A percentile compares a stretch with the other conserved stretches of the same genome.
These are phyloP conservation scores for Phallusia fumigata DNA, from an alignment of 23 tunicate genomes.

Conservation along the genomic window DNA sequence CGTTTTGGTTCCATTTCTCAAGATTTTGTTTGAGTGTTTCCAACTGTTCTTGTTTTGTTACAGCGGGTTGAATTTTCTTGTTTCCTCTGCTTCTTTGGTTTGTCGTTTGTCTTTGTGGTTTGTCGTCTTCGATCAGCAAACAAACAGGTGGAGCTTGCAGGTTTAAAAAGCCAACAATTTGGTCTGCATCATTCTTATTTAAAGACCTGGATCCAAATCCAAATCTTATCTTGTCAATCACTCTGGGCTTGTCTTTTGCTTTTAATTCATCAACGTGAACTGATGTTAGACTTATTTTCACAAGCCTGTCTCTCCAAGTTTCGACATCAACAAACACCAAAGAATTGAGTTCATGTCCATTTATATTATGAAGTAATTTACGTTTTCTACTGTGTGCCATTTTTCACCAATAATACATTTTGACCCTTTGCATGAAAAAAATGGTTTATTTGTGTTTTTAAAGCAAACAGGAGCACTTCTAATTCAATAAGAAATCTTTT, in stretches of 20 bases:
- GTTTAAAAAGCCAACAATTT: not conserved
- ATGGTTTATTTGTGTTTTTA: too few relatives aligned
- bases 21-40: not conserved
- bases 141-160: not conserved
- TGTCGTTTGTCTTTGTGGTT: not conserved
- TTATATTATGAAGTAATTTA: too few relatives aligned
- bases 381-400: too few relatives aligned
- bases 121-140: not conserved
- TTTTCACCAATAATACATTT: too few relatives aligned
- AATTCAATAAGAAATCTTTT: too few relatives aligned
- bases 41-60: too few relatives aligned
- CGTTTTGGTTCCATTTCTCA: too few relatives aligned
- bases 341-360: too few relatives aligned
- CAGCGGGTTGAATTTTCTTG: too few relatives aligned
- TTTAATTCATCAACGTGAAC: not conserved
- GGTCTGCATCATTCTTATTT: not conserved
- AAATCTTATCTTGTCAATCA: not conserved
- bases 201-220: not conserved
- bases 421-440: too few relatives aligned
- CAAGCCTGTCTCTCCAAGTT: not conserved
- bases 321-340: not conserved
- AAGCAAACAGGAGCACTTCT: too few relatives aligned
- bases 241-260: not conserved
- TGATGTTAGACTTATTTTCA: not conserved
- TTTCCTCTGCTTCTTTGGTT: too few relatives aligned